phyloP scores from a whole-genome alignment of 2,113 vertebrate genomes.

The Psittacula cyanocephala region DNA sequence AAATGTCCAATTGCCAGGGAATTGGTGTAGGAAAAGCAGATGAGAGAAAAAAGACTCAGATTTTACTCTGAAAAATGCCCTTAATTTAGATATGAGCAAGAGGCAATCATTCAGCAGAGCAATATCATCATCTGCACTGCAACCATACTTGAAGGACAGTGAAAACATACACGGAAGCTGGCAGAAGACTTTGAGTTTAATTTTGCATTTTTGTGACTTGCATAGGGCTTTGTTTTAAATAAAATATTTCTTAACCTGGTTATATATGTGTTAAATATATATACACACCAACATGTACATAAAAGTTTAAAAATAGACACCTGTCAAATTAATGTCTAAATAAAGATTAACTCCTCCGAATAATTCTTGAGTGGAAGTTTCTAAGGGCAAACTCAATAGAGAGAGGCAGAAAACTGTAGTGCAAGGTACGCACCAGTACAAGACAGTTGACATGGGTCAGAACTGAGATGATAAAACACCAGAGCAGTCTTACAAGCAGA shows the following conservation, averaged over 20 bases:
- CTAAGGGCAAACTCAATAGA: not conserved
- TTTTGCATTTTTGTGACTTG: not conserved
- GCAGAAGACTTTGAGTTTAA: not conserved
- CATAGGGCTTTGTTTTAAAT: not conserved
- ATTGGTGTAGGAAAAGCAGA: not conserved
- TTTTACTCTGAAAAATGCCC: conserved; percentile 3
- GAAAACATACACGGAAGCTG: not conserved
- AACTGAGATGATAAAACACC: not conserved
- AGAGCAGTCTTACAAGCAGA: not conserved
- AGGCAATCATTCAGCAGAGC: not conserved
- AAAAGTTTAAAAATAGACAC: not conserved
- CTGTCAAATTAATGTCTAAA: not conserved
- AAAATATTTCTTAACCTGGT: not conserved
- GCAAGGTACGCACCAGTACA: not conserved
- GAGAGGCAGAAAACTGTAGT: not conserved
- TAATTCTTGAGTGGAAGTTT: not conserved
- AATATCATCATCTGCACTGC: not conserved
- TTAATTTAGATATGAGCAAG: not conserved
- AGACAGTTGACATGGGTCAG: accelerated
- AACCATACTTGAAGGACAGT: not conserved
- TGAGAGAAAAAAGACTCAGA: not conserved
- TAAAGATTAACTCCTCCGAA: not conserved
- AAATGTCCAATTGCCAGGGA: not conserved
- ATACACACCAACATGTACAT: not conserved
- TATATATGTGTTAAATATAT: not conserved